phyloP scores from a whole-genome alignment of 2,797 vertebrate genomes.

The Sarcoramphus papa region DNA sequence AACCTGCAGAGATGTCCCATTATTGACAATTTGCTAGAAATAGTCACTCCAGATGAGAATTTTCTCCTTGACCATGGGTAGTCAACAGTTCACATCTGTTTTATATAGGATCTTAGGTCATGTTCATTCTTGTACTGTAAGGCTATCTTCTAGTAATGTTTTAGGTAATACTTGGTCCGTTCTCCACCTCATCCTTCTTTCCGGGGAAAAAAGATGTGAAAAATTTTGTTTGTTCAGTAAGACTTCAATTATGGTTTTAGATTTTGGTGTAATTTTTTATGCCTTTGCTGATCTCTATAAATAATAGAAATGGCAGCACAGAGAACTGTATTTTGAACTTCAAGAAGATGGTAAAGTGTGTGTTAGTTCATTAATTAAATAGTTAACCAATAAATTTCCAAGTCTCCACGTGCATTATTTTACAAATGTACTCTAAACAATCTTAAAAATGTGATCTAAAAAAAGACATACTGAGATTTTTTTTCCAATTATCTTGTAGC shows the following conservation, averaged over 20 bases:
- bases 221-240: background rate
- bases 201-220: background rate
- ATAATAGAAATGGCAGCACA: background rate
- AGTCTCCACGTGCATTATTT: background rate
- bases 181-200: background rate
- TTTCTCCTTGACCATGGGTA: background rate
- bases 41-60: background rate
- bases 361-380: background rate
- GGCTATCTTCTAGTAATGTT: background rate
- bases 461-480: background rate
- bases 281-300: background rate
- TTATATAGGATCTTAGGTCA: background rate
- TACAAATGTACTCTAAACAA: background rate
- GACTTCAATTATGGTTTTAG: background rate
- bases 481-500: background rate
- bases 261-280: background rate
- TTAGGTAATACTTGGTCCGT: background rate
- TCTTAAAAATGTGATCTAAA: background rate
- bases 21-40: background rate
- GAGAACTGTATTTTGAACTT: background rate
- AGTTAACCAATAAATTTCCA: background rate
- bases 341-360: background rate
- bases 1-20: background rate
- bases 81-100: background rate
- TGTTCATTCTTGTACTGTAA: background rate